Percentiles rank a stretch among this genome's conserved stretches.
These are phyloP conservation scores for Pangasius sanitwongsei DNA, from an alignment of 2,797 vertebrate genomes.

Conservation along the genomic window DNA sequence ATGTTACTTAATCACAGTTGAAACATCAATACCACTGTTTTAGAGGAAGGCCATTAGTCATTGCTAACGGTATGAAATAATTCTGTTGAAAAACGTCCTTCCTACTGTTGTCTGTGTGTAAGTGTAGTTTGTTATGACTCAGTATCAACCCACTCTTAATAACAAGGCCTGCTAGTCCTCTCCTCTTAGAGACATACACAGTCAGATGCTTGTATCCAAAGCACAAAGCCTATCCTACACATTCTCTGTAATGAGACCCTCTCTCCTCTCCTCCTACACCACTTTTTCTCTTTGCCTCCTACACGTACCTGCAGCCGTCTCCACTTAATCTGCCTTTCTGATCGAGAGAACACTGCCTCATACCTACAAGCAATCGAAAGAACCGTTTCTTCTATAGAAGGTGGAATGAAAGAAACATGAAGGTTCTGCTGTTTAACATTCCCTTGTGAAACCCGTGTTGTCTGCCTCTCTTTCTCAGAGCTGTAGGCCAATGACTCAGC, in stretches of 20 bases:
- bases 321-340: slow-evolving; percentile 16
- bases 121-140: slow-evolving; percentile 17
- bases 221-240: slow-evolving; percentile 37
- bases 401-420: not conserved
- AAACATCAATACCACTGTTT: not conserved
- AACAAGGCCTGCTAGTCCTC: slow-evolving; percentile 11
- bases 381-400: not conserved
- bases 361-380: not conserved
- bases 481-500: slow-evolving; percentile 85
- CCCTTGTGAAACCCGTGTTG: not conserved
- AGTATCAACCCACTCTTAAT: slow-evolving; percentile 14
- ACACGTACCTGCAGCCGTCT: slow-evolving; percentile 39
- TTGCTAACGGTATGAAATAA: not conserved
- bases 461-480: slow-evolving; percentile 68
- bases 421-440: not conserved
- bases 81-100: not conserved
- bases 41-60: not conserved
- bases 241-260: slow-evolving; percentile 37
- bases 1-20: not conserved
- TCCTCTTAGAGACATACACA: not conserved
- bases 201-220: not conserved
- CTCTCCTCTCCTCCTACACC: slow-evolving; percentile 30
- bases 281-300: slow-evolving; percentile 23
- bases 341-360: not conserved
- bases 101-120: not conserved